phyloP scores from a whole-genome alignment of 37 sponge, comb jelly and placozoan genomes.

The Diacarnus erythraeanus region DNA sequence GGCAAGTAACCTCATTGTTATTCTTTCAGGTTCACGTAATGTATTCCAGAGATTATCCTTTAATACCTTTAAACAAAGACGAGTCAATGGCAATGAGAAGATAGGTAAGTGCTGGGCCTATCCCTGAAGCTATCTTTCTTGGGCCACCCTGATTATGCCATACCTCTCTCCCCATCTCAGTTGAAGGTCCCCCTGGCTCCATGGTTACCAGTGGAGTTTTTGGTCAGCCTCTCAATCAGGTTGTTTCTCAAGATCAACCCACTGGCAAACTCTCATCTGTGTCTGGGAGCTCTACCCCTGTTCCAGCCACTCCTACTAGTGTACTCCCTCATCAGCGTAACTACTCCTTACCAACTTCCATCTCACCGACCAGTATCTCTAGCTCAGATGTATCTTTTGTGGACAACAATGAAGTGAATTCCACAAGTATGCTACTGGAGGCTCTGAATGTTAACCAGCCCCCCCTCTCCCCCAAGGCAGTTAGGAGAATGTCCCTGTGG shows the following conservation, averaged over 20 bases:
- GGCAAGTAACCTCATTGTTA: background rate
- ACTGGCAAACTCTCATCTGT: too few relatives aligned
- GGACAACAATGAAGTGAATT: background rate
- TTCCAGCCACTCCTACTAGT: background rate
- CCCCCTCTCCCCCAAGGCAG: constrained; percentile 21
- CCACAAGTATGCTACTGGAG: constrained; percentile 10
- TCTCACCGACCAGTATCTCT: constrained; percentile 33
- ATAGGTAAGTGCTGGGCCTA: constrained; percentile 12
- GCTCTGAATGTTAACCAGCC: background rate
- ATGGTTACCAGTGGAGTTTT: constrained; percentile 26
- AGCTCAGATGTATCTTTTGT: constrained; percentile 24
- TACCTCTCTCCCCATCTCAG: constrained; percentile 4
- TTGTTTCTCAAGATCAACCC: constrained; percentile 25
- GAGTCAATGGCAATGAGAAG: constrained; percentile 8
- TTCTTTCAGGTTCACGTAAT: constrained; percentile 8
- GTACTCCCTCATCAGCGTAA: background rate
- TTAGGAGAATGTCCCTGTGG: constrained; percentile 26
- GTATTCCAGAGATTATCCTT: constrained; percentile 8
- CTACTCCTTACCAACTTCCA: background rate
- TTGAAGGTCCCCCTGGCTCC: background rate
- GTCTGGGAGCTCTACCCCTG: constrained; percentile 9
- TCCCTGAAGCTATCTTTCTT: too few relatives aligned
- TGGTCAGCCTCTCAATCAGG: constrained; percentile 51
- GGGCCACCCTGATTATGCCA: too few relatives aligned
- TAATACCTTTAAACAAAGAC: constrained; percentile 26